A percentile compares a stretch with the other conserved stretches of the same genome.
These are phyloP conservation scores for Condylura cristata DNA, from an alignment of 2,113 vertebrate genomes.

Conservation along the genomic window DNA sequence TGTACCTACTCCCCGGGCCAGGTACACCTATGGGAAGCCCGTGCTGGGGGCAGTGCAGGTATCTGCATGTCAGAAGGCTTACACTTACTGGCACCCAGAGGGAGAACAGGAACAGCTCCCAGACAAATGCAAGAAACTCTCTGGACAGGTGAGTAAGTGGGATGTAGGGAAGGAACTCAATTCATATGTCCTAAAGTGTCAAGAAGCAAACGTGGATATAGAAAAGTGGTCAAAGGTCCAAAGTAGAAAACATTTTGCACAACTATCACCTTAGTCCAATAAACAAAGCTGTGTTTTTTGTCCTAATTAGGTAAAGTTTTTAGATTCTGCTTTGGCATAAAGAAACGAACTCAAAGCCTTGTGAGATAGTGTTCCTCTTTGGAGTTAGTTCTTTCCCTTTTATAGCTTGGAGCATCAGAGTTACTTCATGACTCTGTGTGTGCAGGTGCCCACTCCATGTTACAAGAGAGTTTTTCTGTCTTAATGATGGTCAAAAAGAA, in stretches of 20 bases:
- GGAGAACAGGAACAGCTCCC: rapidly evolving
- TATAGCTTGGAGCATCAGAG: background rate
- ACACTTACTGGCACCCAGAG: rapidly evolving
- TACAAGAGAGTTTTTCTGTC: background rate
- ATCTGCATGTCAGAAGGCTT: constrained; percentile 76
- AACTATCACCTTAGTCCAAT: background rate
- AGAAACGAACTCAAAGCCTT: background rate
- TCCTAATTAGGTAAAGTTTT: background rate
- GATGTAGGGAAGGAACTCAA: background rate
- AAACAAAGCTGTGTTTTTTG: background rate
- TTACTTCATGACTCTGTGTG: background rate
- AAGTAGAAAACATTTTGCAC: background rate
- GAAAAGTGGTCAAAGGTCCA: background rate
- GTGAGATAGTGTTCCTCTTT: background rate
- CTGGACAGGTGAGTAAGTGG: constrained; percentile 67
- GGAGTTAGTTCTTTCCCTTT: background rate
- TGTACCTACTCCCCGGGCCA: constrained; percentile 24
- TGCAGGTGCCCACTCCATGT: background rate
- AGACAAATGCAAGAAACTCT: background rate
- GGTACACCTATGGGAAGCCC: constrained; percentile 71
- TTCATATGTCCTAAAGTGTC: background rate
- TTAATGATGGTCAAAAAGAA: constrained; percentile 3
- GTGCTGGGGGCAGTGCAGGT: constrained; percentile 49
- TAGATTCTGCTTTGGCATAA: background rate
- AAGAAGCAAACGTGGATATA: background rate